Evolutionary conservation across 2,797 vertebrate genomes (phyloP).

Genomic region (Sardinella longiceps): DNA sequence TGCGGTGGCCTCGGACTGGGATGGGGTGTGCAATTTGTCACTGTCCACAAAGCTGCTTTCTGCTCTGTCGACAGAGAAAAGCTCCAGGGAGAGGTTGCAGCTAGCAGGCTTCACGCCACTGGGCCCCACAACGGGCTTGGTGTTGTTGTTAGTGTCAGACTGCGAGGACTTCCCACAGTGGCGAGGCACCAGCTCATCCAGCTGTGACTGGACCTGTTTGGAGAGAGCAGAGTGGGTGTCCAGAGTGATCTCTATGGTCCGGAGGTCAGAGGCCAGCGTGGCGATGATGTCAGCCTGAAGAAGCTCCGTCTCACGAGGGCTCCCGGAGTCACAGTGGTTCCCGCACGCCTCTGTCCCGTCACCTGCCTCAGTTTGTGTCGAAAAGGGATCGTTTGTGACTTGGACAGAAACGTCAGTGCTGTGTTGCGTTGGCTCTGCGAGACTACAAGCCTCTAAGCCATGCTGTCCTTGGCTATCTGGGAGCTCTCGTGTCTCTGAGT

Average conservation of each 20-base stretch:
- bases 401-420: slow-evolving; percentile 34
- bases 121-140: slow-evolving; percentile 38
- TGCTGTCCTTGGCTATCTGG: slow-evolving; percentile 31
- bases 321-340: not conserved
- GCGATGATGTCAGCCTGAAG: slow-evolving; percentile 30
- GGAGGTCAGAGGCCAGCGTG: slow-evolving; percentile 25
- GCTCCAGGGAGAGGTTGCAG: slow-evolving; percentile 27
- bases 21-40: slow-evolving; percentile 35
- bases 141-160: slow-evolving; percentile 68
- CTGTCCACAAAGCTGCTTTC: slow-evolving; percentile 36
- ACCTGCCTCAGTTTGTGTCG: slow-evolving; percentile 32
- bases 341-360: slow-evolving; percentile 38
- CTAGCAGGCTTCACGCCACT: not conserved
- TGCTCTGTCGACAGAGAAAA: slow-evolving; percentile 33
- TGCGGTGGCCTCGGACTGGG: slow-evolving; percentile 32
- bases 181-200: slow-evolving; percentile 28
- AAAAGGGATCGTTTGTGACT: slow-evolving; percentile 28
- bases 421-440: not conserved
- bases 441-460: slow-evolving; percentile 23
- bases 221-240: slow-evolving; percentile 29
- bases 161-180: slow-evolving; percentile 27
- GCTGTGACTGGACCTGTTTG: slow-evolving; percentile 36
- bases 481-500: slow-evolving; percentile 34
- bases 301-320: slow-evolving; percentile 27
- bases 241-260: slow-evolving; percentile 41